These are phyloP conservation scores for Gerris buenoi DNA, from an alignment of 1,140 invertebrate species.

Conservation along the genomic window DNA sequence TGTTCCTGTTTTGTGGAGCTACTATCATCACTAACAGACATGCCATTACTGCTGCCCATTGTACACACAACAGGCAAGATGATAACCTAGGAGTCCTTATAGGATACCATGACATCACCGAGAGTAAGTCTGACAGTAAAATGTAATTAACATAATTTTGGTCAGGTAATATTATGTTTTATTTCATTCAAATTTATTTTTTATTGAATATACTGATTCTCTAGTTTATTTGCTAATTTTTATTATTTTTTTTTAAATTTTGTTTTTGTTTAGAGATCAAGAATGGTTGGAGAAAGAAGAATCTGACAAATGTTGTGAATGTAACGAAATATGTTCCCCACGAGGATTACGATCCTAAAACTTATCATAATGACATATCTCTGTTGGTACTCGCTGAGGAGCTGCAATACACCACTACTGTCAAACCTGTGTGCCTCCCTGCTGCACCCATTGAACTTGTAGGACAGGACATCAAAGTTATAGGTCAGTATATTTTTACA, in stretches of 20 bases:
- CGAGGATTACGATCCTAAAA: background rate
- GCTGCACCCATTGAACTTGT: slow-evolving; percentile 36
- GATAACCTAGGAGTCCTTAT: background rate
- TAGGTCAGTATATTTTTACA: slow-evolving; percentile 39
- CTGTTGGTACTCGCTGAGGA: background rate
- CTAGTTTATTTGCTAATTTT: too few relatives aligned
- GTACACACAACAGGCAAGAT: background rate
- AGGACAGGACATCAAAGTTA: slow-evolving; percentile 32
- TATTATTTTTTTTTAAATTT: too few relatives aligned
- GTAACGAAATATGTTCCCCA: background rate
- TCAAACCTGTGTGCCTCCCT: slow-evolving; percentile 49
- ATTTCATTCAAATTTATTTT: too few relatives aligned
- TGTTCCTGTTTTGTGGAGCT: slow-evolving; percentile 3
- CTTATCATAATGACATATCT: background rate
- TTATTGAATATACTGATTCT: too few relatives aligned
- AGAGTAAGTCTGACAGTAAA: background rate
- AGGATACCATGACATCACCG: background rate
- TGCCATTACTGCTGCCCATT: background rate
- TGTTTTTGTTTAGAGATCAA: background rate
- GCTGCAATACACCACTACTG: slow-evolving; percentile 15
- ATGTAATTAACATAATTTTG: too few relatives aligned
- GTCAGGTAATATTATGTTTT: too few relatives aligned
- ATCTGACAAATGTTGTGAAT: background rate
- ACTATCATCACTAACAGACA: background rate
- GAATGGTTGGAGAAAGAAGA: background rate